These are phyloP conservation scores for Megaceryle torquata DNA, from an alignment of 2,113 vertebrate genomes.

Conservation along the genomic window DNA sequence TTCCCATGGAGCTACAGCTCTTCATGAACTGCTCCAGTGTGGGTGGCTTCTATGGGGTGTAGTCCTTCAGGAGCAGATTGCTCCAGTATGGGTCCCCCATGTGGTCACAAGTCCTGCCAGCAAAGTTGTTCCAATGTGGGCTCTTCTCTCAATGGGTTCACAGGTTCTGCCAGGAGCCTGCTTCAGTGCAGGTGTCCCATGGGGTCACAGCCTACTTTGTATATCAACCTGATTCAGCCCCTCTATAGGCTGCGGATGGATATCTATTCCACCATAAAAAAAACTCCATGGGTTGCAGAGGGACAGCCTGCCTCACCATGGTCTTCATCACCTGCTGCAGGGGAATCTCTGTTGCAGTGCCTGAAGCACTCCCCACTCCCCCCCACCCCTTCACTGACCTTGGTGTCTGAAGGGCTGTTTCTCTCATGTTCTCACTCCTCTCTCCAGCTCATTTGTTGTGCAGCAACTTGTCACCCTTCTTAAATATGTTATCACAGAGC, in stretches of 20 bases:
- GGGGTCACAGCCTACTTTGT: not conserved
- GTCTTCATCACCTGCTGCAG: not conserved
- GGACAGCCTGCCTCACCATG: not conserved
- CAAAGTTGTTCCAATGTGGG: not conserved
- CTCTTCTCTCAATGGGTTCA: not conserved
- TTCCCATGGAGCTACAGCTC: not conserved
- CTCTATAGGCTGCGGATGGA: not conserved
- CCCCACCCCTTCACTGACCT: not conserved
- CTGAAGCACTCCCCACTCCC: not conserved
- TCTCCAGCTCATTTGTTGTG: too few relatives aligned
- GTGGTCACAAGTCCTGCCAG: not conserved
- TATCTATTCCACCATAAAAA: not conserved
- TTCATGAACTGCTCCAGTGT: not conserved
- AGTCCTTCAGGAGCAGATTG: not conserved
- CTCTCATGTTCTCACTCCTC: not conserved
- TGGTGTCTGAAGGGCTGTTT: not conserved
- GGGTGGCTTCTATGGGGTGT: not conserved
- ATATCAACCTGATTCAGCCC: too few relatives aligned
- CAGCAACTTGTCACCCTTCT: not conserved
- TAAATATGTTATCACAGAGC: not conserved
- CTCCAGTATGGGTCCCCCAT: too few relatives aligned
- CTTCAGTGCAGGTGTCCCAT: not conserved
- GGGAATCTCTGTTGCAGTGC: not conserved
- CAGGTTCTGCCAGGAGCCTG: not conserved
- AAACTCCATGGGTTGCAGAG: not conserved